Evolutionary conservation across 1,140 invertebrate genomes (phyloP).

Genomic region (Drosophila pruinosa): DNA sequence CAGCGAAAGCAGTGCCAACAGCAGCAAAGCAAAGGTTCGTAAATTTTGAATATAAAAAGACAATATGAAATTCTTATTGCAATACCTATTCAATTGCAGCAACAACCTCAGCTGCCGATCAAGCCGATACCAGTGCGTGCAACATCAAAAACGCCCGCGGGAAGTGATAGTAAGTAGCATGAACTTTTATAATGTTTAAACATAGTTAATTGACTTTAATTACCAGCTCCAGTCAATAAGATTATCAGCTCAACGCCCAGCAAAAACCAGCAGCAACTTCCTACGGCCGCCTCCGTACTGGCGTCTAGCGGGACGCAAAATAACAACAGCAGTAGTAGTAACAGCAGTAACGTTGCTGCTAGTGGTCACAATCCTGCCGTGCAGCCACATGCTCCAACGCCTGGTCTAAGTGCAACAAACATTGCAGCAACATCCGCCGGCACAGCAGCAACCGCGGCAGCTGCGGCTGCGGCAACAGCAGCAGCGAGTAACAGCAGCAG

Average conservation of each 20-base stretch:
- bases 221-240: slow-evolving; percentile 73
- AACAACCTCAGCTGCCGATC: slow-evolving; percentile 85
- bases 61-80: neutral
- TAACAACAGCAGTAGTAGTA: slow-evolving; percentile 45
- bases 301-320: slow-evolving; percentile 53
- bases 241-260: slow-evolving; percentile 82
- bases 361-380: slow-evolving; percentile 69
- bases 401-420: slow-evolving; percentile 46
- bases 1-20: slow-evolving; percentile 82
- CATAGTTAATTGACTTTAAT: neutral
- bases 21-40: slow-evolving; percentile 76
- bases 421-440: slow-evolving; percentile 16
- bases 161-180: slow-evolving; percentile 63
- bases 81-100: slow-evolving; percentile 10
- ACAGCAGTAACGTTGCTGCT: slow-evolving; percentile 34
- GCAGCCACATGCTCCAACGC: slow-evolving; percentile 74
- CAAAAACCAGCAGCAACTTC: slow-evolving; percentile 70
- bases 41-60: neutral
- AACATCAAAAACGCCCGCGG: slow-evolving; percentile 85
- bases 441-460: slow-evolving; percentile 25
- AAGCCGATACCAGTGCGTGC: slow-evolving; percentile 90
- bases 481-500: slow-evolving; percentile 39
- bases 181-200: neutral
- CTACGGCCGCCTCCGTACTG: slow-evolving; percentile 60
- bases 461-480: slow-evolving; percentile 20